These are phyloP conservation scores for Agriopis leucophaearia DNA, from an alignment of 2,888 invertebrate species.

Conservation along the genomic window DNA sequence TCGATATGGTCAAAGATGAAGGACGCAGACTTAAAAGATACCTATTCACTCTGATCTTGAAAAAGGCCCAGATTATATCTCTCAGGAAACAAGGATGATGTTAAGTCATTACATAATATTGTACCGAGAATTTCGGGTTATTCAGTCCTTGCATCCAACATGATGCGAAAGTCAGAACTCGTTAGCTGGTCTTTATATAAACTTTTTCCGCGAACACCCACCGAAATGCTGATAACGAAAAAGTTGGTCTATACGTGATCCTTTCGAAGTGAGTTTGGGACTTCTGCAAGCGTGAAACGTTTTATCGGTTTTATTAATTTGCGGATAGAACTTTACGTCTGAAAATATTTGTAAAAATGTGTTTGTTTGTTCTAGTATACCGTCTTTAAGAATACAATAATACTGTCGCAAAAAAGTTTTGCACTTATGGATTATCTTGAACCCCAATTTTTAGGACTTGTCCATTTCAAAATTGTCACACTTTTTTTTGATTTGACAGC, in stretches of 20 bases:
- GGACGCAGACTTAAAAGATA: no score
- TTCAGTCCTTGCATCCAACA: conserved; percentile 39
- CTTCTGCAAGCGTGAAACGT: conserved; percentile 35
- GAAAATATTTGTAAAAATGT: conserved; percentile 20
- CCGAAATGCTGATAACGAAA: conserved; percentile 66
- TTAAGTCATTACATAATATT: background rate
- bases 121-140: conserved; percentile 18
- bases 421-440: no score
- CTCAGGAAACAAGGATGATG: no score
- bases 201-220: conserved; percentile 55
- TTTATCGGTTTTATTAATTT: conserved; percentile 46
- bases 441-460: no score
- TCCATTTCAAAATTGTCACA: no score
- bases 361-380: conserved; percentile 2
- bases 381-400: background rate
- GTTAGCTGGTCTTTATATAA: conserved; percentile 71
- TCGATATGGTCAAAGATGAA: no score
- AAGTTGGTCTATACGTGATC: conserved; percentile 66
- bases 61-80: no score
- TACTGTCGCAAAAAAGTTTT: no score
- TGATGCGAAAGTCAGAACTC: conserved; percentile 65
- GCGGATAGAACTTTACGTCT: conserved; percentile 31
- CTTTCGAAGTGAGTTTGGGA: conserved; percentile 57
- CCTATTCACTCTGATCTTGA: no score
- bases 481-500: no score